These are phyloP conservation scores for Patella caerulea DNA, from an alignment of 2,888 invertebrate genomes.

Conservation along the genomic window DNA sequence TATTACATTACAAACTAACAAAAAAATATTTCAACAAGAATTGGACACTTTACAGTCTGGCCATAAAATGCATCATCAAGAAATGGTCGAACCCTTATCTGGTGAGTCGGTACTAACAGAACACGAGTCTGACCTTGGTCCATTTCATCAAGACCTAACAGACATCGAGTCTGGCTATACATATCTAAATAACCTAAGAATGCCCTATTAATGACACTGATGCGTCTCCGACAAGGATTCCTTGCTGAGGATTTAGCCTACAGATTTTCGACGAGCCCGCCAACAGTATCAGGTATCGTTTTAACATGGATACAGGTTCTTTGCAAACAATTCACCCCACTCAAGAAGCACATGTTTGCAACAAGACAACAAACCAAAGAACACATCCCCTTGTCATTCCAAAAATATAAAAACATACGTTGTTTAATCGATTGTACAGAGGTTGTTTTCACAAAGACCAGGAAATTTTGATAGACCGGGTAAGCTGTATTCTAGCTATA, in stretches of 20 bases:
- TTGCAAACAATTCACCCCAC: neutral
- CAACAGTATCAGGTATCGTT: neutral
- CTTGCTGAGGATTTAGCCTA: neutral
- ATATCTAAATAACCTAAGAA: neutral
- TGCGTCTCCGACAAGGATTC: neutral
- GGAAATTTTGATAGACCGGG: slow-evolving; percentile 7
- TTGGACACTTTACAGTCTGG: too few relatives aligned
- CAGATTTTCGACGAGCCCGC: neutral
- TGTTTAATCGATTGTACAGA: slow-evolving; percentile 14
- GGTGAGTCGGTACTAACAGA: too few relatives aligned
- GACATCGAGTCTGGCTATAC: too few relatives aligned
- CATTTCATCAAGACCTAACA: too few relatives aligned
- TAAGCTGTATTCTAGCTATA: slow-evolving; percentile 6
- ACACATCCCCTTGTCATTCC: neutral
- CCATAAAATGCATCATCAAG: too few relatives aligned
- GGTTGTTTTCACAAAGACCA: neutral
- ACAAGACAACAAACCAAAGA: neutral
- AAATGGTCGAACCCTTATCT: too few relatives aligned
- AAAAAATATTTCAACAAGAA: too few relatives aligned
- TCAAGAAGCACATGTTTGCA: neutral
- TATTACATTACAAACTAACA: too few relatives aligned
- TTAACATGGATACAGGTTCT: slow-evolving; percentile 5
- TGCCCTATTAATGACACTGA: slow-evolving; percentile 13
- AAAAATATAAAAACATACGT: neutral
- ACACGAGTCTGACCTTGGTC: too few relatives aligned